Conservation (phyloP, 2,113 vertebrate genomes). For the Cinclus mexicanus region DNA sequence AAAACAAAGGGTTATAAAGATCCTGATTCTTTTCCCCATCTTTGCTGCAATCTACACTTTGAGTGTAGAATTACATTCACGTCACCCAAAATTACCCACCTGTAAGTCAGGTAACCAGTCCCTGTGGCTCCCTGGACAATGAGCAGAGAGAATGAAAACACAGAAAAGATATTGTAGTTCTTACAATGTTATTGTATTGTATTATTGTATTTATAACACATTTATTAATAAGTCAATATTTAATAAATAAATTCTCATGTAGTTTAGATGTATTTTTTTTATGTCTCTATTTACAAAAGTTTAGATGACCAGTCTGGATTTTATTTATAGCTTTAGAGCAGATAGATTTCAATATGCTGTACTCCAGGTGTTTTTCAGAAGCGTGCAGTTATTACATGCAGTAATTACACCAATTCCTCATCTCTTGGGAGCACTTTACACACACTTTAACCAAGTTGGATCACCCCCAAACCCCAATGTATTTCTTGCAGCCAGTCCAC, state of each 20-base stretch:
- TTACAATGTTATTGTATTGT: neutral
- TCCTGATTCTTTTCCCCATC: rapidly evolving
- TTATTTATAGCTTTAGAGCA: neutral
- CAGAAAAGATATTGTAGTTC: neutral
- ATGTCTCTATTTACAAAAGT: neutral
- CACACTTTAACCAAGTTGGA: rapidly evolving
- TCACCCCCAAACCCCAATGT: neutral
- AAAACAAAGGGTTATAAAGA: neutral
- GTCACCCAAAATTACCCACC: neutral
- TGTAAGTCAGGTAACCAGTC: neutral
- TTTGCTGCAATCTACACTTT: neutral
- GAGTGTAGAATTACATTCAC: neutral
- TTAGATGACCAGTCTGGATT: neutral
- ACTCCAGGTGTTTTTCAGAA: neutral
- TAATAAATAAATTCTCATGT: neutral
- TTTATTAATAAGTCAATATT: neutral
- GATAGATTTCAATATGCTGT: neutral
- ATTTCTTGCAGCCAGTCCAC: neutral
- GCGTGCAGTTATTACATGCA: neutral
- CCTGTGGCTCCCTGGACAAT: neutral
- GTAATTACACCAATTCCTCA: neutral
- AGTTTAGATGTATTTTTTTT: neutral
- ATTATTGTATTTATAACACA: neutral
- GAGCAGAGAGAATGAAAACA: neutral
- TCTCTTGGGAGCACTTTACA: neutral